Evolutionary conservation across 2,113 vertebrate genomes (phyloP).

Genomic region (Noctilio leporinus): DNA sequence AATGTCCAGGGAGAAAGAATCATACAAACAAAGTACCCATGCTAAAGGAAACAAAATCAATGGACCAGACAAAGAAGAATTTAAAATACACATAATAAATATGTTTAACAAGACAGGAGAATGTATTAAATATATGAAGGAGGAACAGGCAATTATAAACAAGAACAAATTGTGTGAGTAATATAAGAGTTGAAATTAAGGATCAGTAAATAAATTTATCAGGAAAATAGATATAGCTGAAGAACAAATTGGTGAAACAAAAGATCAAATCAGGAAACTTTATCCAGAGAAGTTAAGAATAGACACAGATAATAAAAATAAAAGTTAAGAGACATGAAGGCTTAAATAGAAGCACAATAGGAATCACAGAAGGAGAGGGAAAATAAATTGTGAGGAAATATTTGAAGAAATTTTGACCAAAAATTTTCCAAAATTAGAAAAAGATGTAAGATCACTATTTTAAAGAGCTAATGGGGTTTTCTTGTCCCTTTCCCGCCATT

Average conservation of each 20-base stretch:
- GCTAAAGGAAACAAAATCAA: neutral
- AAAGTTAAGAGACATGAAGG: neutral
- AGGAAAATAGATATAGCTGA: neutral
- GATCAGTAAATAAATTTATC: neutral
- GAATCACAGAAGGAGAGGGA: neutral
- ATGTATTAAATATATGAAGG: neutral
- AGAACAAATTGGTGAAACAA: neutral
- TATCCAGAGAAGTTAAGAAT: neutral
- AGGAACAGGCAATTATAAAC: neutral
- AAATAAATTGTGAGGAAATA: neutral
- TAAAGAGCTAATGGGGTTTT: neutral
- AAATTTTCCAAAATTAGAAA: constrained; percentile 17
- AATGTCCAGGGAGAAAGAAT: neutral
- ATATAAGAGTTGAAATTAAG: neutral
- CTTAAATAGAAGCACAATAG: neutral
- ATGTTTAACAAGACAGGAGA: neutral
- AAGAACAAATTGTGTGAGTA: neutral
- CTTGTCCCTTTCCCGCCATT: no score
- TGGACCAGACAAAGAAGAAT: neutral
- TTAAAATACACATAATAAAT: neutral
- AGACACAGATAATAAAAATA: neutral
- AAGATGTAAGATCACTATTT: neutral
- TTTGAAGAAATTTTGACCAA: neutral
- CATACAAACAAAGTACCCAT: neutral
- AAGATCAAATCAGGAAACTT: neutral